Conservation (phyloP, 64 coral and sea anemone species). For the Platygyra sinensis region DNA sequence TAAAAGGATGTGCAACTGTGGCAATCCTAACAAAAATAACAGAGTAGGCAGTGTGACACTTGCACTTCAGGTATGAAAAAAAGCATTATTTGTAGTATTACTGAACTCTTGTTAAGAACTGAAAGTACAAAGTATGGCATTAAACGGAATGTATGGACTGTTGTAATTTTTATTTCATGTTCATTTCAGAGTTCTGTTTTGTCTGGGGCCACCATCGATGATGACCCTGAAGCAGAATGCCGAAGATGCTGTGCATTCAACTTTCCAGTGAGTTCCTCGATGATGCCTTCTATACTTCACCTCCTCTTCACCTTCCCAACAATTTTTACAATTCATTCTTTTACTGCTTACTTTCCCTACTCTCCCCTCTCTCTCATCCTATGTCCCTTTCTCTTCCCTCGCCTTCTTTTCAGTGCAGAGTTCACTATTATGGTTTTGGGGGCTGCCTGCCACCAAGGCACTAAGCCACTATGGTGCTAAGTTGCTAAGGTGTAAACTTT, state of each 20-base stretch:
- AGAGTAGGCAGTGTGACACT: conserved; percentile 87
- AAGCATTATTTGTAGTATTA: too few relatives aligned
- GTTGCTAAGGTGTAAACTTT: too few relatives aligned
- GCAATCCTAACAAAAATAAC: conserved; percentile 84
- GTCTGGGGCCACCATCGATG: conserved; percentile 81
- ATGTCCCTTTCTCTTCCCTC: neutral
- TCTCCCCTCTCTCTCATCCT: too few relatives aligned
- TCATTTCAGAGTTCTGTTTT: conserved; percentile 66
- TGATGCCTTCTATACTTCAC: neutral
- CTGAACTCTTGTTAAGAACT: neutral
- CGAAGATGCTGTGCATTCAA: conserved; percentile 96
- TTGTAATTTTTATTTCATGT: too few relatives aligned
- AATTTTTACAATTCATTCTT: neutral
- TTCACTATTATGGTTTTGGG: too few relatives aligned
- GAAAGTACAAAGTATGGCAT: neutral
- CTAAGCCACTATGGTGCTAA: too few relatives aligned
- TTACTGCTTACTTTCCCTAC: neutral
- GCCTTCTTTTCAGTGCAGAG: too few relatives aligned
- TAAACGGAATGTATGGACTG: neutral
- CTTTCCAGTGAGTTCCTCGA: conserved; percentile 79
- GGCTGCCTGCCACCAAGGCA: too few relatives aligned
- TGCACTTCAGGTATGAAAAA: conserved; percentile 64
- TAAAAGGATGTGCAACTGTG: conserved; percentile 77
- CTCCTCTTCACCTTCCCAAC: neutral
- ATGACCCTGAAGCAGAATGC: conserved; percentile 92